Conservation (phyloP, 37 sponge, comb jelly and placozoan genomes). For the Halichondria panicea region DNA sequence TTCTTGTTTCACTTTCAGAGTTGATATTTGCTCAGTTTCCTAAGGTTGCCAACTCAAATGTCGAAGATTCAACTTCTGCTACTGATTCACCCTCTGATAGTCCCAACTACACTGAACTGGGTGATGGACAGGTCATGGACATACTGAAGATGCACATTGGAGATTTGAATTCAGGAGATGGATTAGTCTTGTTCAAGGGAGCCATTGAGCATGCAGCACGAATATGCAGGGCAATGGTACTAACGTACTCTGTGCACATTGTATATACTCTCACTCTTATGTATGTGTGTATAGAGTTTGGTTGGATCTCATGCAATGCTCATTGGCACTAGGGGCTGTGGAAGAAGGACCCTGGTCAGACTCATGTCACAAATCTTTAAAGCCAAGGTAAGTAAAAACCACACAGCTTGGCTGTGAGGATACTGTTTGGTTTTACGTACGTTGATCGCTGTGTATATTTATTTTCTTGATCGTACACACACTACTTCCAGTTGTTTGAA, state of each 20-base stretch:
- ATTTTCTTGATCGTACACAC: background rate
- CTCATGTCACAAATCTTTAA: slow-evolving; percentile 55
- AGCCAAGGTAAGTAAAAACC: slow-evolving; percentile 28
- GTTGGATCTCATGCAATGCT: slow-evolving; percentile 57
- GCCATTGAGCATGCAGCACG: slow-evolving; percentile 65
- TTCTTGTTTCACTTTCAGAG: too few species aligned
- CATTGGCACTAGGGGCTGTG: slow-evolving; percentile 52
- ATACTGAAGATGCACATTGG: slow-evolving; percentile 14
- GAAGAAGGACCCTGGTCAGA: slow-evolving; percentile 50
- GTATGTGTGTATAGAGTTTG: slow-evolving; percentile 15
- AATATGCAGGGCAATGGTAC: slow-evolving; percentile 66
- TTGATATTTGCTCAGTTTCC: slow-evolving; percentile 46
- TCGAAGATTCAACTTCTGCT: background rate
- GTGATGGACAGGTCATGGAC: slow-evolving; percentile 67
- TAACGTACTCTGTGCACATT: background rate
- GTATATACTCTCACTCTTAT: background rate
- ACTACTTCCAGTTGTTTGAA: slow-evolving; percentile 35
- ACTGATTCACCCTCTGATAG: background rate
- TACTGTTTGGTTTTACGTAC: slow-evolving; percentile 4
- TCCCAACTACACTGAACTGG: slow-evolving; percentile 30
- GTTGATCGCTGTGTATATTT: background rate
- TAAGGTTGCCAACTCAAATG: background rate
- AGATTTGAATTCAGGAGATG: background rate
- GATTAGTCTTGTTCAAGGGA: slow-evolving; percentile 29
- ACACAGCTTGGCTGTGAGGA: background rate